phyloP scores from a whole-genome alignment of 2,113 vertebrate species.

The Anser brachyrhynchus region DNA sequence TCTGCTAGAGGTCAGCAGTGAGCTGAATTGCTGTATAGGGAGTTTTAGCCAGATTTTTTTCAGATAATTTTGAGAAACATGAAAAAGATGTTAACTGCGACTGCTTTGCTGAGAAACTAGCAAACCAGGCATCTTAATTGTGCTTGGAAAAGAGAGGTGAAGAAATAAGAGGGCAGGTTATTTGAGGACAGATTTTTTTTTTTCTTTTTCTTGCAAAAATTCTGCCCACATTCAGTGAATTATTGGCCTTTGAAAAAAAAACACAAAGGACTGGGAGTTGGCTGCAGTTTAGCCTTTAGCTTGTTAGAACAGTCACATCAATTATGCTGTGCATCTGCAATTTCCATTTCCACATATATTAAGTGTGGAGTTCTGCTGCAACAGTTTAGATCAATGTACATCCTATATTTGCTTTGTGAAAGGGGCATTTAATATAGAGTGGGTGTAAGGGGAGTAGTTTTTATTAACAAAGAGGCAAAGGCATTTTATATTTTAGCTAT shows the following conservation, averaged over 20 bases:
- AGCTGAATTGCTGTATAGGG: background rate
- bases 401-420: background rate
- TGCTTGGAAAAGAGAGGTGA: background rate
- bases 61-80: background rate
- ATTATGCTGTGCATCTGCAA: slow-evolving; percentile 46
- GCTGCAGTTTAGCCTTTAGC: slow-evolving; percentile 48
- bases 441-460: background rate
- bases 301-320: slow-evolving; percentile 46
- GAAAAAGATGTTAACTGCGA: background rate
- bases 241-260: background rate
- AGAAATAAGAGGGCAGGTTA: slow-evolving; percentile 17
- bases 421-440: background rate
- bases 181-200: slow-evolving; percentile 7
- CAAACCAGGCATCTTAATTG: background rate
- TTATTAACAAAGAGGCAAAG: background rate
- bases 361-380: slow-evolving; percentile 11
- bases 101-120: background rate
- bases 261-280: slow-evolving; percentile 20
- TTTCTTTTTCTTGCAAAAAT: background rate
- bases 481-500: background rate
- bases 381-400: background rate
- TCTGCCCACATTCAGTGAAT: background rate
- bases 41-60: background rate
- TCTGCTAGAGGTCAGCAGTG: background rate
- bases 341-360: slow-evolving; percentile 6